Evolutionary conservation across 2,797 vertebrate genomes (phyloP).

Genomic region (Varecia variegata): DNA sequence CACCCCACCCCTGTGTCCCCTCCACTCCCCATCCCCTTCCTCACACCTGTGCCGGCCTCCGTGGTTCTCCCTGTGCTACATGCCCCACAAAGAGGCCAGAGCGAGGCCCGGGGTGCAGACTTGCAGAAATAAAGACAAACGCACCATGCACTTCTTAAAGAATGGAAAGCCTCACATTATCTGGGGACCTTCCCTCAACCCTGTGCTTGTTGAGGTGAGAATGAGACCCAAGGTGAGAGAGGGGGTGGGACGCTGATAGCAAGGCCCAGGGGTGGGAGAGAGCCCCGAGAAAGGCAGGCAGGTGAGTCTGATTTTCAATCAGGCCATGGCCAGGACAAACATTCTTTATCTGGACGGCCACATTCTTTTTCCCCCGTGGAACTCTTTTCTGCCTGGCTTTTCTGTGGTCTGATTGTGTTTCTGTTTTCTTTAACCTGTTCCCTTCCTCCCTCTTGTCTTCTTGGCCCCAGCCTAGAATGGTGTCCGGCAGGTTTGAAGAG

Average conservation of each 20-base stretch:
- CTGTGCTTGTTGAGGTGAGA: background rate
- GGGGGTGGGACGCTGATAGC: slow-evolving; percentile 36
- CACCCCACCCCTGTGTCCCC: background rate
- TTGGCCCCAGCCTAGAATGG: slow-evolving; percentile 63
- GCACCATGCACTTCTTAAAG: background rate
- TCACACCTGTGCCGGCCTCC: background rate
- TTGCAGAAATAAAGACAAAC: background rate
- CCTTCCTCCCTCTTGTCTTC: slow-evolving; percentile 63
- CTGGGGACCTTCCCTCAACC: background rate
- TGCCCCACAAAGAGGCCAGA: slow-evolving; percentile 62
- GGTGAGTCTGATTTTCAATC: slow-evolving; percentile 53
- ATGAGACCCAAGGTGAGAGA: slow-evolving; percentile 59
- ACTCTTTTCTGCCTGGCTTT: slow-evolving; percentile 33
- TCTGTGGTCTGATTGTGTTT: slow-evolving; percentile 65
- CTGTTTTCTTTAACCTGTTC: slow-evolving; percentile 62
- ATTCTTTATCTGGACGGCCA: slow-evolving; percentile 78
- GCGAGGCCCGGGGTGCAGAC: background rate
- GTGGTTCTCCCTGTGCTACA: slow-evolving; percentile 59
- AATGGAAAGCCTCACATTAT: background rate
- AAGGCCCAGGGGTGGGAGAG: background rate
- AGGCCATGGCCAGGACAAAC: slow-evolving; percentile 68
- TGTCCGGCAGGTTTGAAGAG: slow-evolving; percentile 73
- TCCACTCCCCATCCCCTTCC: background rate
- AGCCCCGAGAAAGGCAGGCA: slow-evolving; percentile 10
- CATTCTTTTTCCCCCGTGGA: slow-evolving; percentile 62